A percentile compares a stretch with the other conserved stretches of the same genome.
Conservation (phyloP, 2,888 invertebrate species). For the Synanthedon myopaeformis region DNA sequence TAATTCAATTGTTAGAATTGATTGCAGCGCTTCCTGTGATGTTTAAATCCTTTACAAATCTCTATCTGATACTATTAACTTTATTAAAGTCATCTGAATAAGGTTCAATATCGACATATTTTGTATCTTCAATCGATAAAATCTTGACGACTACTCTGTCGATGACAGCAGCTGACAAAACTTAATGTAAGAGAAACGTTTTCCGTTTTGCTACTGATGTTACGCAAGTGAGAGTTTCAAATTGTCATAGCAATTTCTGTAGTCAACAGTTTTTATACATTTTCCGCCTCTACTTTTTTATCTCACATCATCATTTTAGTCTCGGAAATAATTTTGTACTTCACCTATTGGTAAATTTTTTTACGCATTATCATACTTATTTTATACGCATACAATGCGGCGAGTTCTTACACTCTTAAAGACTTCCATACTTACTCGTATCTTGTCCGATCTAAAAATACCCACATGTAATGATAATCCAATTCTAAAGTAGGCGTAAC, state of each 20-base stretch:
- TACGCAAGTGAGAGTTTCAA: constrained; percentile 12
- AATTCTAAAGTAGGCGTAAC: constrained; percentile 22
- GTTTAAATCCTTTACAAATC: not conserved
- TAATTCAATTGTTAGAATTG: constrained; percentile 4
- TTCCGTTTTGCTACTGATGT: constrained; percentile 17
- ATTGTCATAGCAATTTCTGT: constrained; percentile 5
- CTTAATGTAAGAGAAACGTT: constrained; percentile 10
- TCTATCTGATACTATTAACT: constrained; percentile 1
- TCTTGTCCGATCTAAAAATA: not conserved
- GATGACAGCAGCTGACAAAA: constrained; percentile 6
- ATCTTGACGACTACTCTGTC: not conserved
- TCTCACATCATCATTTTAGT: not conserved
- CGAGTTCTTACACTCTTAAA: not conserved
- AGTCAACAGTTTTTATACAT: constrained; percentile 5
- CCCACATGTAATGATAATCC: constrained; percentile 8
- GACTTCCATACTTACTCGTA: not conserved
- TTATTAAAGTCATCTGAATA: constrained; percentile 1
- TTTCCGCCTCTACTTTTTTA: not conserved
- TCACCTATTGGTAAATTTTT: not conserved
- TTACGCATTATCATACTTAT: not conserved
- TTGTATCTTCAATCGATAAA: not conserved
- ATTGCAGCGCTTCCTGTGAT: constrained; percentile 6
- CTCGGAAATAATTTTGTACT: not conserved
- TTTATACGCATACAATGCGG: not conserved
- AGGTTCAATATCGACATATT: not conserved